Percentiles rank a stretch among this genome's conserved stretches.
Evolutionary conservation across 2,888 invertebrate genomes (phyloP).

Genomic region (Alloscopus bannaensis): DNA sequence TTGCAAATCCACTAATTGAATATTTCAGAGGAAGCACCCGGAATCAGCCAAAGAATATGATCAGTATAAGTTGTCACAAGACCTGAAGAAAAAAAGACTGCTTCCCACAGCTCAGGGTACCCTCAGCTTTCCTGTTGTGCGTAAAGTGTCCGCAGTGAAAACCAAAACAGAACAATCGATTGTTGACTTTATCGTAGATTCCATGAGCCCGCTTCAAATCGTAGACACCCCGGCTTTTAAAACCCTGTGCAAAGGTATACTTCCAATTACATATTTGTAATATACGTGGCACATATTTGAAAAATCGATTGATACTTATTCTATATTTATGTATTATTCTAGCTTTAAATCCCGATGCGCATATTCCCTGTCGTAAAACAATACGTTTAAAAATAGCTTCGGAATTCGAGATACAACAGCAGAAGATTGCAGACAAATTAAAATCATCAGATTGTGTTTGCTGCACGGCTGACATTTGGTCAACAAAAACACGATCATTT

Average conservation of each 20-base stretch:
- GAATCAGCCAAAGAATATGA: background rate
- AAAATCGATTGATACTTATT: background rate
- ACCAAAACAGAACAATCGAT: background rate
- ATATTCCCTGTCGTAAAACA: background rate
- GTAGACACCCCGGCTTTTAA: background rate
- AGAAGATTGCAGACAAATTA: background rate
- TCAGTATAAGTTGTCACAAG: background rate
- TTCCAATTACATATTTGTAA: background rate
- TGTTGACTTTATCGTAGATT: background rate
- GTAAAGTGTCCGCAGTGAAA: background rate
- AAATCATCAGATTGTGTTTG: background rate
- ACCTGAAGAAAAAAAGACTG: background rate
- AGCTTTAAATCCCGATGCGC: background rate
- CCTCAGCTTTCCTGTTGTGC: background rate
- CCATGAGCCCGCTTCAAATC: background rate
- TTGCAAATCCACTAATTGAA: background rate
- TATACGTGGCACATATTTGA: too few species aligned
- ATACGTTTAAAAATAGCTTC: background rate
- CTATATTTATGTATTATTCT: background rate
- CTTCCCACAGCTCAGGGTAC: background rate
- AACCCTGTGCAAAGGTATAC: background rate
- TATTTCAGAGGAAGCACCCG: background rate
- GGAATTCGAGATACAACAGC: background rate
- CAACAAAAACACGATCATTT: background rate
- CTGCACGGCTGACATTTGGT: constrained; percentile 27